A percentile compares a stretch with the other conserved stretches of the same genome.
These are phyloP conservation scores for human DNA, from an alignment of 2,113 vertebrate species.

Conservation along the genomic window DNA sequence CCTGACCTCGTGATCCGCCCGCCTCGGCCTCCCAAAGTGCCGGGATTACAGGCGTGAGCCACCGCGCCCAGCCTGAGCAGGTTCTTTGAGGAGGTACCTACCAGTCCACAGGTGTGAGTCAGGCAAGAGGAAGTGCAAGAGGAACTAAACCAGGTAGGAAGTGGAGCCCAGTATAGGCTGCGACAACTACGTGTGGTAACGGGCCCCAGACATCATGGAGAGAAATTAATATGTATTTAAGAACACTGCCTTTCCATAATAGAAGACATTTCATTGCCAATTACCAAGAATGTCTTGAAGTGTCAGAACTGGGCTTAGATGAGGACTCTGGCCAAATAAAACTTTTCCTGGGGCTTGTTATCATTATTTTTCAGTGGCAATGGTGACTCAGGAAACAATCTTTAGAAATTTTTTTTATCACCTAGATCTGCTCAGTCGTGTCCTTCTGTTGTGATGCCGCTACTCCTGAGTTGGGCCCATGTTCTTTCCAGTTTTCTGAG, in stretches of 20 bases:
- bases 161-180: not conserved
- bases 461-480: not conserved
- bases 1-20: no score
- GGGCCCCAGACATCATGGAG: not conserved
- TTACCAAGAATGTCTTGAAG: not conserved
- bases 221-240: not conserved
- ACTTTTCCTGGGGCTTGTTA: conserved; percentile 31
- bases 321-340: not conserved
- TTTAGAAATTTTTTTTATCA: conserved; percentile 40
- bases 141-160: not conserved
- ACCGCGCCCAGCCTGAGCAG: not conserved
- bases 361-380: conserved; percentile 33
- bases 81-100: not conserved
- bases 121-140: not conserved
- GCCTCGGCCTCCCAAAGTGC: no score
- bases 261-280: conserved; percentile 3
- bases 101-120: not conserved
- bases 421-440: not conserved
- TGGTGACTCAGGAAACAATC: not conserved
- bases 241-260: not conserved
- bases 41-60: no score
- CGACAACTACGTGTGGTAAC: not conserved
- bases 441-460: not conserved
- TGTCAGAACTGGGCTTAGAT: not conserved
- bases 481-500: not conserved